These are phyloP conservation scores for Electrophaes corylata DNA, from an alignment of 2,888 invertebrate species.

Conservation along the genomic window DNA sequence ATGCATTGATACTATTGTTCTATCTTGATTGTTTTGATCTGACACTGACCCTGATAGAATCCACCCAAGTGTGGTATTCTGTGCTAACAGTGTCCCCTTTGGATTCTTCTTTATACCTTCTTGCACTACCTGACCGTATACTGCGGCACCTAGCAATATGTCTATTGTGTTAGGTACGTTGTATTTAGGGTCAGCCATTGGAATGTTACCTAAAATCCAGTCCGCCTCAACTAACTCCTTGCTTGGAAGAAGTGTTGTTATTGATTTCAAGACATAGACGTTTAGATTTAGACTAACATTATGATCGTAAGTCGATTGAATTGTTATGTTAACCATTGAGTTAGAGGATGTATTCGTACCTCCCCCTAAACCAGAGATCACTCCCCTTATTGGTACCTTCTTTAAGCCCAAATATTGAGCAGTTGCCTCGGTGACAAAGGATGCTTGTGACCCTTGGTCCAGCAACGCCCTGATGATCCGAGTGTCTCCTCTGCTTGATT, in stretches of 20 bases:
- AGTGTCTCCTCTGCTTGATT: neutral
- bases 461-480: neutral
- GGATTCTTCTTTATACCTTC: neutral
- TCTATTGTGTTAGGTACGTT: neutral
- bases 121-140: neutral
- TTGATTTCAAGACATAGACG: neutral
- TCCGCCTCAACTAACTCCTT: neutral
- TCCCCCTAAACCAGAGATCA: neutral
- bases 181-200: neutral
- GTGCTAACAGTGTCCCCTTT: neutral
- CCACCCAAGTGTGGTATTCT: neutral
- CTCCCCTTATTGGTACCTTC: neutral
- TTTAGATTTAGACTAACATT: neutral
- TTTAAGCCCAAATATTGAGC: neutral
- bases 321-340: neutral
- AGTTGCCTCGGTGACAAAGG: neutral
- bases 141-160: neutral
- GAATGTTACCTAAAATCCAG: neutral
- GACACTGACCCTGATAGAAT: neutral
- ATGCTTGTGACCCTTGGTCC: neutral
- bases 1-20: no score
- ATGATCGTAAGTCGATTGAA: neutral
- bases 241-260: neutral
- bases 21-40: neutral
- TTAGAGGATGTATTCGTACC: neutral